These are phyloP conservation scores for Brachionus paranguensis DNA, from an alignment of 1,140 invertebrate genomes.

Conservation along the genomic window DNA sequence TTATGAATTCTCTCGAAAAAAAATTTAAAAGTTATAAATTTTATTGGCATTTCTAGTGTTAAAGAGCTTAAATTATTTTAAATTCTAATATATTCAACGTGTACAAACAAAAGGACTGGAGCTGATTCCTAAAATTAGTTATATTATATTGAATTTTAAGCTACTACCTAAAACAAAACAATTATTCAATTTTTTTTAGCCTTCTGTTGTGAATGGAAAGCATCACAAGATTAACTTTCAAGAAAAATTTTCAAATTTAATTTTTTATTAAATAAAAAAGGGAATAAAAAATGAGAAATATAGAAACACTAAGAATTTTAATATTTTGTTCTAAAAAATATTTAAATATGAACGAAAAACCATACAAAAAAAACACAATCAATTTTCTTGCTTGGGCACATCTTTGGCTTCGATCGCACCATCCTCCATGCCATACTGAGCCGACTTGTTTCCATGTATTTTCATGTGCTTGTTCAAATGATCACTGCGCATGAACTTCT, in stretches of 20 bases:
- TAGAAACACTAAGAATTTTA: not conserved
- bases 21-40: too few species aligned
- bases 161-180: too few species aligned
- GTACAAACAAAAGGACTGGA: too few species aligned
- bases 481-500: slow-evolving; percentile 80
- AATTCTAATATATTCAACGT: too few species aligned
- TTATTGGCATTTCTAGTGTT: too few species aligned
- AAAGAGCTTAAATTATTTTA: too few species aligned
- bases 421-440: not conserved
- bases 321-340: not conserved
- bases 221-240: too few species aligned
- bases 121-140: too few species aligned
- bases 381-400: not conserved
- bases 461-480: slow-evolving; percentile 55
- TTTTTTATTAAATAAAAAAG: not conserved
- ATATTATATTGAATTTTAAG: too few species aligned
- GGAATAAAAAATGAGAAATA: not conserved
- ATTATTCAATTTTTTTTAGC: too few species aligned
- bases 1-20: too few species aligned
- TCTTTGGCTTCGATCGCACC: not conserved
- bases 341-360: not conserved
- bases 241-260: not conserved
- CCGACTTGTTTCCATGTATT: slow-evolving; percentile 20
- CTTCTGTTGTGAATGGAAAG: too few species aligned
- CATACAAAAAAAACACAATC: not conserved